Conservation (phyloP, 2,888 invertebrate genomes). For the Himalopsyche tibetana region DNA sequence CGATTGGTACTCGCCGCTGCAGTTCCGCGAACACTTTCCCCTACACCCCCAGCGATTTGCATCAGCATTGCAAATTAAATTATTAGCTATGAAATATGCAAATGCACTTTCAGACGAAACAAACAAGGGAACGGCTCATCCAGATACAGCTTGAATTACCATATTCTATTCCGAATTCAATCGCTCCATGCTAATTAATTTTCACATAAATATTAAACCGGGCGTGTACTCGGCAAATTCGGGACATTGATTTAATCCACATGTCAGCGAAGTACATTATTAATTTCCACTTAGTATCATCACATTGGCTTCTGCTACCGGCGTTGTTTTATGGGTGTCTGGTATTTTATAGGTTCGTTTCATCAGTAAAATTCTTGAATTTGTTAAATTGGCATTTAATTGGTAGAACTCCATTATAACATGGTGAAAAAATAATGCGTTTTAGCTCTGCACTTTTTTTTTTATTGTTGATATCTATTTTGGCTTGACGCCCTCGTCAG, state of each 20-base stretch:
- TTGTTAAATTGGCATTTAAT: no score
- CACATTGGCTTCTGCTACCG: background rate
- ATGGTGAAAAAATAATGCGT: no score
- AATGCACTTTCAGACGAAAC: slow-evolving; percentile 51
- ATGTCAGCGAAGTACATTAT: background rate
- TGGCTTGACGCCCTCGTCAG: no score
- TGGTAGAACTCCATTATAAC: no score
- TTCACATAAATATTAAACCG: slow-evolving; percentile 29
- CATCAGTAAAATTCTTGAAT: no score
- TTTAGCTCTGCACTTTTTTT: no score
- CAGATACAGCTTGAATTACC: background rate
- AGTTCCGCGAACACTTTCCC: background rate
- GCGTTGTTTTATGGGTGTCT: background rate
- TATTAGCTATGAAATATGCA: slow-evolving; percentile 63
- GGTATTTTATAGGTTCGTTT: background rate
- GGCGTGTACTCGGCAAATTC: background rate
- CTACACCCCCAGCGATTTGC: background rate
- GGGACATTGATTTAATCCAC: slow-evolving; percentile 24
- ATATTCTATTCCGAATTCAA: slow-evolving; percentile 29
- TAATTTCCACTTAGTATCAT: background rate
- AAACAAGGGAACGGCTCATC: slow-evolving; percentile 44
- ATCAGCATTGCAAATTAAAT: slow-evolving; percentile 59
- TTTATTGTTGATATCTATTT: no score
- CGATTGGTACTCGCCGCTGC: background rate
- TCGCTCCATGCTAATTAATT: slow-evolving; percentile 17